Evolutionary conservation across 2,797 vertebrate species (phyloP).

Genomic region (Buceros bicornis): DNA sequence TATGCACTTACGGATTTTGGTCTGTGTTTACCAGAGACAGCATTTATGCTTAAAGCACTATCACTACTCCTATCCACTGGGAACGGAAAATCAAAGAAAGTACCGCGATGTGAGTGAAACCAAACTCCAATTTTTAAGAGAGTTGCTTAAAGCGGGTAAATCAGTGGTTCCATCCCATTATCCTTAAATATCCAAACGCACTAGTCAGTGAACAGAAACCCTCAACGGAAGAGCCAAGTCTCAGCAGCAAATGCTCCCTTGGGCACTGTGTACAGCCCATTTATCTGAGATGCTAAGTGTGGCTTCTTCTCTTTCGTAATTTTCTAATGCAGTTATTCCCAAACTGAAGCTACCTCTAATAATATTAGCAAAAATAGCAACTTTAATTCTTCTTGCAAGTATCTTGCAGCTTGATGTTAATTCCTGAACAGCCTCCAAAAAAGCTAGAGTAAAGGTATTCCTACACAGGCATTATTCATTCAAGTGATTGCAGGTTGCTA

Average conservation of each 20-base stretch:
- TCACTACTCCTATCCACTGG: background rate
- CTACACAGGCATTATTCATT: background rate
- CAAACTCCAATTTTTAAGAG: background rate
- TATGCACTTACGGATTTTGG: background rate
- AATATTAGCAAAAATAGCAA: background rate
- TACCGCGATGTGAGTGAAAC: background rate
- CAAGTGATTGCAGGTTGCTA: background rate
- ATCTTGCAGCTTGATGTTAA: background rate
- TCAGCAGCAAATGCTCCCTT: background rate
- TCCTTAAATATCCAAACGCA: background rate
- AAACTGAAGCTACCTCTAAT: background rate
- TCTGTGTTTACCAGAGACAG: background rate
- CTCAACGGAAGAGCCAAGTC: background rate
- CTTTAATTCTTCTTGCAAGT: background rate
- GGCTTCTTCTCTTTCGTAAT: background rate
- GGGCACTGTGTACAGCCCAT: background rate
- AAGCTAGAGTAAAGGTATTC: background rate
- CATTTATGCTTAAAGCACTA: background rate
- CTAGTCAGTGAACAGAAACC: background rate
- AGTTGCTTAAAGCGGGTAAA: background rate
- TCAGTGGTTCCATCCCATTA: background rate
- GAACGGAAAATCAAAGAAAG: conserved; percentile 19
- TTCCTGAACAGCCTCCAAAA: background rate
- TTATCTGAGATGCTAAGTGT: background rate
- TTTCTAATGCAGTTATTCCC: background rate